Evolutionary conservation across 1,140 invertebrate species (phyloP).

Genomic region (Cyclargus thomasi): DNA sequence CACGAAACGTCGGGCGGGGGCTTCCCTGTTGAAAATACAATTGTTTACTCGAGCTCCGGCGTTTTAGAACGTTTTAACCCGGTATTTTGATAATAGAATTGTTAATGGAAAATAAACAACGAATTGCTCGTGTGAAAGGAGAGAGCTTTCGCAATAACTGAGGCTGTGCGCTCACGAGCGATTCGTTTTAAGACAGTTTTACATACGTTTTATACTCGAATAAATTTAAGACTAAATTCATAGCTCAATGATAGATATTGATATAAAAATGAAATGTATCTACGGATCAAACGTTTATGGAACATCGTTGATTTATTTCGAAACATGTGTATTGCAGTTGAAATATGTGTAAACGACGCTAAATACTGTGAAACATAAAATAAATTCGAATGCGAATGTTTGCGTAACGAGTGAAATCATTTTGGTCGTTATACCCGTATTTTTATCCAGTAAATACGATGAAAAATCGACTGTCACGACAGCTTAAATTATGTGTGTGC

Average conservation of each 20-base stretch:
- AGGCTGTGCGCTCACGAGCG: not conserved
- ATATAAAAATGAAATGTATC: not conserved
- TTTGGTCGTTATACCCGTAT: not conserved
- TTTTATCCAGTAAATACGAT: conserved; percentile 3
- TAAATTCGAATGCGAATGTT: not conserved
- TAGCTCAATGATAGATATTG: too few relatives aligned
- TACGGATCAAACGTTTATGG: too few relatives aligned
- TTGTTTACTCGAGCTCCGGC: conserved; percentile 3
- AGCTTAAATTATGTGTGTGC: not conserved
- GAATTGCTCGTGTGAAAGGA: not conserved
- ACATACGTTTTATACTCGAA: too few relatives aligned
- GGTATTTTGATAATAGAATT: not conserved
- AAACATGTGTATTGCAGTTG: not conserved
- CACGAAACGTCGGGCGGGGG: conserved; percentile 60
- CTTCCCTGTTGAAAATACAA: conserved; percentile 41
- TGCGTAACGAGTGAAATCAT: not conserved
- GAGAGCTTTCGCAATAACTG: not conserved
- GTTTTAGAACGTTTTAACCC: conserved; percentile 1
- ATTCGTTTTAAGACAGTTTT: too few relatives aligned
- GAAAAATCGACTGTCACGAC: not conserved
- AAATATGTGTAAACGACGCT: not conserved
- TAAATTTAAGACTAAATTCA: too few relatives aligned
- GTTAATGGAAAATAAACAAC: not conserved
- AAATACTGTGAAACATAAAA: conserved; percentile 1
- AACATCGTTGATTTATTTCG: too few relatives aligned